Evolutionary conservation across 2,113 vertebrate genomes (phyloP).

Genomic region (Tympanuchus pallidicinctus): DNA sequence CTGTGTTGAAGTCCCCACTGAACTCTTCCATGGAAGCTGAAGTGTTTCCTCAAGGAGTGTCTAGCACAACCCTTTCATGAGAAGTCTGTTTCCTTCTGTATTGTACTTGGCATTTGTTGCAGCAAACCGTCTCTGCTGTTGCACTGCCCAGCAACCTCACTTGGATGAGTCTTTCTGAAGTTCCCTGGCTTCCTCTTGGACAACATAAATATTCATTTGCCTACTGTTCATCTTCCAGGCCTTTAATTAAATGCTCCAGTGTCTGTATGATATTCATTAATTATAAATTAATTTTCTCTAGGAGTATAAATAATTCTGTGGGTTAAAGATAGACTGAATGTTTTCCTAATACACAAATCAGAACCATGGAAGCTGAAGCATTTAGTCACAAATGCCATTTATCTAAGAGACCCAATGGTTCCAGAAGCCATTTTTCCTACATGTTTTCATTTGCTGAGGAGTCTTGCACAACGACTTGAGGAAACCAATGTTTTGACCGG

Average conservation of each 20-base stretch:
- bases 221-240: not conserved
- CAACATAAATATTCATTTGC: not conserved
- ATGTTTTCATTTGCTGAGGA: not conserved
- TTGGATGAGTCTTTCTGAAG: not conserved
- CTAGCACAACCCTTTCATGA: not conserved
- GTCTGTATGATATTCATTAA: not conserved
- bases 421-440: not conserved
- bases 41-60: slow-evolving; percentile 25
- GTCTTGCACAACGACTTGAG: not conserved
- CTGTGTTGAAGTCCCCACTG: not conserved
- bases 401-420: not conserved
- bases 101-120: not conserved
- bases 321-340: not conserved
- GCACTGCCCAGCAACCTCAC: not conserved
- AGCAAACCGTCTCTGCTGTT: not conserved
- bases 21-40: not conserved
- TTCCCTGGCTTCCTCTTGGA: not conserved
- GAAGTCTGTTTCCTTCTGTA: not conserved
- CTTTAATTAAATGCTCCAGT: not conserved
- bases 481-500: not conserved
- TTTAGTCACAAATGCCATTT: not conserved
- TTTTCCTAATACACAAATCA: not conserved
- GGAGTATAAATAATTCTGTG: not conserved
- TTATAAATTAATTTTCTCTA: not conserved
- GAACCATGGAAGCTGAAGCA: not conserved